A percentile compares a stretch with the other conserved stretches of the same genome.
Evolutionary conservation across 2,888 invertebrate genomes (phyloP).

Genomic region (Rotaria sp.): DNA sequence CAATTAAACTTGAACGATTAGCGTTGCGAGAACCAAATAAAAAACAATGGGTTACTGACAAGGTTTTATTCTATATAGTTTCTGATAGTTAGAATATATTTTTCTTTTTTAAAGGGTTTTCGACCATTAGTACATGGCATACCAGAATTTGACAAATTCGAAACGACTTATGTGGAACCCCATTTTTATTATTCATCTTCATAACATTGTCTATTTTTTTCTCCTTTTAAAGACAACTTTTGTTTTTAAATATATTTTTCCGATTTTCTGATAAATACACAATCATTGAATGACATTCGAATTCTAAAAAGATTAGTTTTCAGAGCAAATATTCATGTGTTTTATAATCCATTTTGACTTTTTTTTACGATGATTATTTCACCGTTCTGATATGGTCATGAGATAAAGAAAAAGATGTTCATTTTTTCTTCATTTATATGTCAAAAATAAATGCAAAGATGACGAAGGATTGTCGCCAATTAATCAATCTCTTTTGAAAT

Average conservation of each 20-base stretch:
- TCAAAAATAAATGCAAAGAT: too few relatives aligned
- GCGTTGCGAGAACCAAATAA: slow-evolving; percentile 51
- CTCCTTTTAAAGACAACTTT: not conserved
- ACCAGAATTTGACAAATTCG: slow-evolving; percentile 52
- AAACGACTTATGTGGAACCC: slow-evolving; percentile 52
- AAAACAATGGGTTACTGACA: slow-evolving; percentile 14
- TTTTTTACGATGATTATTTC: too few relatives aligned
- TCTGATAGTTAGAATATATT: not conserved
- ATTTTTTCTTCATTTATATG: too few relatives aligned
- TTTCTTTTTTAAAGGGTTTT: slow-evolving; percentile 48
- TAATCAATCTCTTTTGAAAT: too few relatives aligned
- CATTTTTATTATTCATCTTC: slow-evolving; percentile 42
- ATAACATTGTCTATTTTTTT: not conserved
- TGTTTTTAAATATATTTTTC: not conserved
- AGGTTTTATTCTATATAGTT: slow-evolving; percentile 5
- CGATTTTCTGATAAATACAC: not conserved
- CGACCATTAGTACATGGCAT: slow-evolving; percentile 53
- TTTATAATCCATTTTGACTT: too few relatives aligned
- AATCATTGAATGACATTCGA: not conserved
- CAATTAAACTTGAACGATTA: slow-evolving; percentile 48
- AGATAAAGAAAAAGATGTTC: too few relatives aligned
- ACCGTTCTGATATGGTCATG: too few relatives aligned
- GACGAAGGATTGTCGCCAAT: too few relatives aligned
- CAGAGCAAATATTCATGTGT: too few relatives aligned
- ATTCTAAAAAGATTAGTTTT: not conserved